Base-by-base conservation (phyloP, 2,888 invertebrate species). In the Salpingus planirostris region DNA sequence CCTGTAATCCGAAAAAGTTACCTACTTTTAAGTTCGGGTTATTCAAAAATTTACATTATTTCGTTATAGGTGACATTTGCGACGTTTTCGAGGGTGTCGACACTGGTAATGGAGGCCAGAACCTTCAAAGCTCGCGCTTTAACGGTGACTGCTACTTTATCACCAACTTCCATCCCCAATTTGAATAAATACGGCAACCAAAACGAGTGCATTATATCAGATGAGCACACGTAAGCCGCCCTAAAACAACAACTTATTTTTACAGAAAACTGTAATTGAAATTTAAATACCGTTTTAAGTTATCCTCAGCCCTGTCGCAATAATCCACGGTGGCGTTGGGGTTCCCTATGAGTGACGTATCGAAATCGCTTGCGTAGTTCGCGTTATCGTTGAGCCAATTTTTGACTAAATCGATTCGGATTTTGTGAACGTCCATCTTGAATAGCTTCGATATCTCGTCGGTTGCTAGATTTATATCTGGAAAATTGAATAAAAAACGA, bases 401-500 rank as follows among this genome's bases (percentile, higher is more conserved):
- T 5, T 60, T 50, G 12, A 71, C 40, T 27, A 69, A 52, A 23
- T 60, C 55, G 7, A 57, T 46, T 24, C 64, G 60, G 8, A 67
- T 52, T 29, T 62, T 53, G 3, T 50, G 34, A 8, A 65, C 44
- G 33, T 69, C 60, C 10, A 68, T 47, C n/a, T 52, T 46, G 36
- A 65, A 67, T 18, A 72, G 39, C 24, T 50, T 43, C 1, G 63
- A 60, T 2, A 73, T 46, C 7, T 60, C 61, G 33, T 64, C 59
- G 2, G 64, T 66, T 2, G 69, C 69, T 29, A 57, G 55, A 50
- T 71, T 71, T 15, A 73, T 67, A 43, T 70, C 69, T 59, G 33
- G 38, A 52, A 46, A 12, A 21, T 21, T 29, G 8, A 29, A 28
- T 8, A 10, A 7, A n/a, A 3, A 15, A n/a, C 15, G 7, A 13